Percentiles rank a stretch among this genome's conserved stretches.
Evolutionary conservation across 2,888 invertebrate species (phyloP).

Genomic region (Automeris io): DNA sequence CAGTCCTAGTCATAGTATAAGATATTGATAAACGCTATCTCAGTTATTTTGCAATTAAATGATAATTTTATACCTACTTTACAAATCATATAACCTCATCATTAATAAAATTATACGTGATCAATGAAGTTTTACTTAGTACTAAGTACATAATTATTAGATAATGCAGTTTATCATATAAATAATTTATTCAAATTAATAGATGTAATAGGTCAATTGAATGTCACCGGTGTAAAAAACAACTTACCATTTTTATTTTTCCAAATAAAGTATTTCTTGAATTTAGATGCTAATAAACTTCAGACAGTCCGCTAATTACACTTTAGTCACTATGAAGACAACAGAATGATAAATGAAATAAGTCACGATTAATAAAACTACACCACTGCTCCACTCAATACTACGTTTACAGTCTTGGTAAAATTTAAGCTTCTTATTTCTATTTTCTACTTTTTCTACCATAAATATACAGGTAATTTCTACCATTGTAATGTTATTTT

Average conservation of each 20-base stretch:
- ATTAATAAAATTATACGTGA: background rate
- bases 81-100: slow-evolving; percentile 1
- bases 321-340: background rate
- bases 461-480: too few relatives aligned
- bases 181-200: background rate
- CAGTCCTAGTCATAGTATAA: background rate
- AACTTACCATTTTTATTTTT: slow-evolving; percentile 49
- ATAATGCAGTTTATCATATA: too few relatives aligned
- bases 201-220: slow-evolving; percentile 47
- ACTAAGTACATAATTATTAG: too few relatives aligned
- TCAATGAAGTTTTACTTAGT: too few relatives aligned
- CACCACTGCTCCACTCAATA: too few relatives aligned
- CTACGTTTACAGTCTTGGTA: too few relatives aligned
- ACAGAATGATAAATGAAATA: too few relatives aligned
- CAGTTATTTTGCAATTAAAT: slow-evolving; percentile 5
- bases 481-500: too few relatives aligned
- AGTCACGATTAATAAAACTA: too few relatives aligned
- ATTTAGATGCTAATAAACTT: background rate
- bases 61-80: slow-evolving; percentile 2
- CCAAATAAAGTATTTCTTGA: background rate
- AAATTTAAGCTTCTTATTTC: too few relatives aligned
- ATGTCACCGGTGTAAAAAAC: slow-evolving; percentile 47
- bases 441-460: too few relatives aligned
- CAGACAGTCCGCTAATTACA: background rate
- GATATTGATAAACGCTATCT: slow-evolving; percentile 9